These are phyloP conservation scores for Catotricha subobsoleta DNA, from an alignment of 2,888 invertebrate genomes.

Conservation along the genomic window DNA sequence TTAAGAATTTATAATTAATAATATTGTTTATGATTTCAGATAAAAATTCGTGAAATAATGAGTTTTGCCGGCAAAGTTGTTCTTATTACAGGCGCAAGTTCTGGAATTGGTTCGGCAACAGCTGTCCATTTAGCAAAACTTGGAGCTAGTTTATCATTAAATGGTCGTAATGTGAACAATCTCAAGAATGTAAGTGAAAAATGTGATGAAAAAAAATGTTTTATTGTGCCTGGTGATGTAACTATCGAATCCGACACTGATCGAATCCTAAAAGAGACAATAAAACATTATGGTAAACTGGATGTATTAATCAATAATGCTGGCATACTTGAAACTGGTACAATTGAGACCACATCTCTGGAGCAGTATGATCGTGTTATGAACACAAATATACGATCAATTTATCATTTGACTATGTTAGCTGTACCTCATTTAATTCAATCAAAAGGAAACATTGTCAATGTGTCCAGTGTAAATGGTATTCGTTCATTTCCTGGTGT, in stretches of 20 bases:
- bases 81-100: constrained; percentile 50
- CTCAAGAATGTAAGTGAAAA: constrained; percentile 40
- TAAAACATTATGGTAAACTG: constrained; percentile 55
- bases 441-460: constrained; percentile 77
- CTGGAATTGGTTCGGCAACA: constrained; percentile 56
- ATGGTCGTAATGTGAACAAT: constrained; percentile 51
- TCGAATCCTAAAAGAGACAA: constrained; percentile 46
- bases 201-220: constrained; percentile 34
- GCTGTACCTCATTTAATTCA: constrained; percentile 71
- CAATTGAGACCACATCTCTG: constrained; percentile 68
- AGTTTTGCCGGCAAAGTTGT: constrained; percentile 42
- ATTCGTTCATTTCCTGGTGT: constrained; percentile 80
- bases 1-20: neutral
- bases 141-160: constrained; percentile 43
- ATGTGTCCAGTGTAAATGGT: constrained; percentile 89
- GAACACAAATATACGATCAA: constrained; percentile 71
- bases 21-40: neutral
- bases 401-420: constrained; percentile 68
- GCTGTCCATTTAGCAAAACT: constrained; percentile 47
- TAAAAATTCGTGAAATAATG: constrained; percentile 22
- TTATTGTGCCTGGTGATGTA: constrained; percentile 49
- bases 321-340: constrained; percentile 64
- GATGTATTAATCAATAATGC: constrained; percentile 85
- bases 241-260: constrained; percentile 55
- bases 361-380: constrained; percentile 81